Evolutionary conservation across 2,113 vertebrate genomes (phyloP).

Genomic region (Anarhynchus alexandrinus): DNA sequence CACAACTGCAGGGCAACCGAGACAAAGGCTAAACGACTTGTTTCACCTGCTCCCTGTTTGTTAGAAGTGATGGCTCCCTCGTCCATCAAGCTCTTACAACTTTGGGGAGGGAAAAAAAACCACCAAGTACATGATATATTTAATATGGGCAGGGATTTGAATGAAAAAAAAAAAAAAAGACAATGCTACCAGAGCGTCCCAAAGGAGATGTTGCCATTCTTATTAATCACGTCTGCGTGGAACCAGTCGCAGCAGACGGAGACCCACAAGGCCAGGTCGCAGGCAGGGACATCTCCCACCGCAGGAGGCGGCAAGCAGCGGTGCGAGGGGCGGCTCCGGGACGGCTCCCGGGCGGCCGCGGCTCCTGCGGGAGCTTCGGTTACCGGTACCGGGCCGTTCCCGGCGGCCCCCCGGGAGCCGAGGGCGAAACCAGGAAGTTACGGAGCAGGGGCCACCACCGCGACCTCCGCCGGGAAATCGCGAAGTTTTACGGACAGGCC

Average conservation of each 20-base stretch:
- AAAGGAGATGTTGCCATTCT: background rate
- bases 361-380: background rate
- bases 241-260: background rate
- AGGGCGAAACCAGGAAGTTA: background rate
- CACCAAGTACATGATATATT: background rate
- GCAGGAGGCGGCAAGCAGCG: background rate
- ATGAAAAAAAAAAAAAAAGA: too few species aligned
- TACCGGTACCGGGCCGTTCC: background rate
- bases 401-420: background rate
- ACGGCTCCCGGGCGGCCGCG: background rate
- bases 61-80: background rate
- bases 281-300: background rate
- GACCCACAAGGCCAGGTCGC: background rate
- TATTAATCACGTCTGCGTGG: background rate
- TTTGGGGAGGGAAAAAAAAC: background rate
- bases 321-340: background rate
- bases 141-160: accelerated
- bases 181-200: background rate
- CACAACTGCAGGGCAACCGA: background rate
- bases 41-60: background rate
- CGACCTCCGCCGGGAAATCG: background rate
- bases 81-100: background rate
- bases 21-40: background rate
- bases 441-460: background rate
- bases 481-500: background rate